These are phyloP conservation scores for Actinemys pallida DNA, from an alignment of 2,113 vertebrate genomes.

Conservation along the genomic window DNA sequence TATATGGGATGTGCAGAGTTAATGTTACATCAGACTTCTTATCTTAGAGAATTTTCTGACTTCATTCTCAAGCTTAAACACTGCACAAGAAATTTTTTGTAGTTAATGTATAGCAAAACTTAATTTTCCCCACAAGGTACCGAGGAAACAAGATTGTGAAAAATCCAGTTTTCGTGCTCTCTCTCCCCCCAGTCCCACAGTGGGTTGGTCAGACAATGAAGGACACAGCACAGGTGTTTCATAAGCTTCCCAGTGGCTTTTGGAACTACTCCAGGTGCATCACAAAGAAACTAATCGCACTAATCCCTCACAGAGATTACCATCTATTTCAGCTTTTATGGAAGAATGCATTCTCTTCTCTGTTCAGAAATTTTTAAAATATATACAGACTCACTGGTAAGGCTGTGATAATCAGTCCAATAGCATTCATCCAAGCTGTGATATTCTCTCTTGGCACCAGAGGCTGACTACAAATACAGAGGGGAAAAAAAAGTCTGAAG, in stretches of 20 bases:
- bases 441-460: constrained; percentile 96
- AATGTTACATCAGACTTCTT: background rate
- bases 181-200: background rate
- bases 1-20: background rate
- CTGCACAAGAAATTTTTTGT: background rate
- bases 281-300: background rate
- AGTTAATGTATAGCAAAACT: background rate
- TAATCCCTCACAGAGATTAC: background rate
- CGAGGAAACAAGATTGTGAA: background rate
- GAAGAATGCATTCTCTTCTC: background rate
- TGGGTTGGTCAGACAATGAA: background rate
- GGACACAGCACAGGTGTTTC: background rate
- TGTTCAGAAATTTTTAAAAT: background rate
- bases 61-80: background rate
- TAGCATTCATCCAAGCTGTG: constrained; percentile 99
- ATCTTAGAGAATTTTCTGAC: background rate
- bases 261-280: background rate
- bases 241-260: background rate
- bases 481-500: background rate
- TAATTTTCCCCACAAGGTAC: background rate
- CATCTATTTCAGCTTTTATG: background rate
- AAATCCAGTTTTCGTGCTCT: too few relatives aligned
- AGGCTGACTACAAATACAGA: constrained; percentile 86
- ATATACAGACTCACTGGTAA: constrained; percentile 87
- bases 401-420: constrained; percentile 97